Evolutionary conservation across 2,797 vertebrate genomes (phyloP).

Genomic region (Sebastiscus albofasciatus): DNA sequence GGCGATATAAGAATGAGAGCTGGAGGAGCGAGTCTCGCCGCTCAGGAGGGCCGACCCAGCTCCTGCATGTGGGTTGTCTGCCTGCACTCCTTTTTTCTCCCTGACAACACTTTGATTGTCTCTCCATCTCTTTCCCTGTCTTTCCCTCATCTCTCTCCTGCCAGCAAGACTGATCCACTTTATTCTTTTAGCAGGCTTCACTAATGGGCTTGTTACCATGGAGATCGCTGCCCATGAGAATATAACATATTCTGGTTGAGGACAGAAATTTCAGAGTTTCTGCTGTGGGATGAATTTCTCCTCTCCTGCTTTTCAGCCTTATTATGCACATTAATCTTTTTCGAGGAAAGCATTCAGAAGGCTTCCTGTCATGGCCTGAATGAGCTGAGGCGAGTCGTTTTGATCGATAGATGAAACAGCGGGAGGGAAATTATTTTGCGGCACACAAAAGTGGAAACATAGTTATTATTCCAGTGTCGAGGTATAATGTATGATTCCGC

Average conservation of each 20-base stretch:
- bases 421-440: constrained; percentile 34
- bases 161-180: not conserved
- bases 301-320: constrained; percentile 34
- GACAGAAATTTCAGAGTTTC: constrained; percentile 42
- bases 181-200: constrained; percentile 12
- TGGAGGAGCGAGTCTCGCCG: not conserved
- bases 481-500: constrained; percentile 11
- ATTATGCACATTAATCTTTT: constrained; percentile 40
- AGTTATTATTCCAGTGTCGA: constrained; percentile 38
- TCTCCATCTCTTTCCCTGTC: constrained; percentile 16
- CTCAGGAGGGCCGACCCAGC: constrained; percentile 16
- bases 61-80: not conserved
- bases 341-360: not conserved
- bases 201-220: constrained; percentile 59
- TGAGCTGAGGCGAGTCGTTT: constrained; percentile 30
- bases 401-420: constrained; percentile 51
- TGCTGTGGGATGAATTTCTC: constrained; percentile 37
- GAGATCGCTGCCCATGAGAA: constrained; percentile 54
- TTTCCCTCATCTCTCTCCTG: constrained; percentile 21
- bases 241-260: constrained; percentile 31
- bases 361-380: constrained; percentile 35
- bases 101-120: constrained; percentile 38
- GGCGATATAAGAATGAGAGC: not conserved
- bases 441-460: constrained; percentile 28
- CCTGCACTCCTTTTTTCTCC: not conserved